Base-by-base conservation (phyloP, 2,797 vertebrate species). In the Podarcis lilfordi region DNA sequence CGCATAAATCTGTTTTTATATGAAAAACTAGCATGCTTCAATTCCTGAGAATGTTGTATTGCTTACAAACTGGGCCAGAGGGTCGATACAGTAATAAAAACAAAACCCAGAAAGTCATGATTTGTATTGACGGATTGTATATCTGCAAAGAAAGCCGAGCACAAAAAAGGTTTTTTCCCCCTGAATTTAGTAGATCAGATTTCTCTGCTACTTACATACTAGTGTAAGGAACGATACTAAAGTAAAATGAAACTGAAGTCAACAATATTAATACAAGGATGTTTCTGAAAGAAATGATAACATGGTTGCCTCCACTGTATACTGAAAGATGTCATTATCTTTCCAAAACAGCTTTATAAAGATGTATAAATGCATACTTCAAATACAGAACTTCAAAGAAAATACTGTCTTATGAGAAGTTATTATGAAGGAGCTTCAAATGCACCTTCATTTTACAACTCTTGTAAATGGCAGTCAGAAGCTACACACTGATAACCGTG, bases 21-120 rank as follows among this genome's bases (percentile, higher is more conserved):
- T 91, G 85, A 86, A 78, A 59, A 85, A 69, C 13, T 76, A 72
- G 40, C 77, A 86, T 88, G n/a, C 82, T 83, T 83, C 32, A 40
- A 80, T 15, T 3, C 86, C 88, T 92, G 76, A 96, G 92, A 72
- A 91, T 80, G 17, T 71, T 89, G 9, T 77, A 90, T 89, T 90
- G 87, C 92, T 95, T 90, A 83, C 92, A 95, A 64, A 95, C 19
- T 91, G 94, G 91, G 89, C 45, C 66, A 82, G 78, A 37, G 83
- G 92, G 96, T 88, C 45, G 37, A 92, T 94, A 86, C 85, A 96
- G 92, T 95, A 94, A 95, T 94, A 93, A 94, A 92, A 90, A 92
- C 87, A 50, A 82, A 88, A 92, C 76, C 76, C 87, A 90, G 91
- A 78, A 92, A 91, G 72, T 92, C 90, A 86, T 72, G 64, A 90